phyloP scores from a whole-genome alignment of 2,888 invertebrate species.

The Amblyjoppa fuscipennis region DNA sequence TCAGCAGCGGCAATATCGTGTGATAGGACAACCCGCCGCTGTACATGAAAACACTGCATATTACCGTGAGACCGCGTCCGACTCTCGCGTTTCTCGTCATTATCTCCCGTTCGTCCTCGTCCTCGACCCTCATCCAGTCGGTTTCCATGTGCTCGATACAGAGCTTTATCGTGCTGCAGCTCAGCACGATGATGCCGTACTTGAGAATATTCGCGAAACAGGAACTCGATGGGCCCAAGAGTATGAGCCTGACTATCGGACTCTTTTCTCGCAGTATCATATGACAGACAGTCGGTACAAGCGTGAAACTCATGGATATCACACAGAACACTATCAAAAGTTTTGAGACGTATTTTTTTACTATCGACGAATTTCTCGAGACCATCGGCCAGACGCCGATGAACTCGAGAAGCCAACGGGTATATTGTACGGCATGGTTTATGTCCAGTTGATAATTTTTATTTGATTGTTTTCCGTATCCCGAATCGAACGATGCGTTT shows the following conservation, averaged over 20 bases:
- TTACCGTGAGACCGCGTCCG: slow-evolving; percentile 56
- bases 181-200: slow-evolving; percentile 8
- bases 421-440: slow-evolving; percentile 37
- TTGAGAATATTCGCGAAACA: slow-evolving; percentile 13
- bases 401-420: slow-evolving; percentile 40
- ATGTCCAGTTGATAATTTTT: slow-evolving; percentile 43
- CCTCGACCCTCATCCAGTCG: slow-evolving; percentile 64
- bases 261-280: slow-evolving; percentile 30
- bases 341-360: slow-evolving; percentile 24
- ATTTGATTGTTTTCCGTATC: background rate
- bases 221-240: slow-evolving; percentile 25
- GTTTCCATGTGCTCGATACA: slow-evolving; percentile 63
- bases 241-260: background rate
- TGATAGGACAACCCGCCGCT: slow-evolving; percentile 71
- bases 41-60: slow-evolving; percentile 73
- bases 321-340: slow-evolving; percentile 16
- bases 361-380: slow-evolving; percentile 25
- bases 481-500: background rate
- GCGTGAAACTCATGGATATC: slow-evolving; percentile 14
- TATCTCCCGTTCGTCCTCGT: slow-evolving; percentile 54
- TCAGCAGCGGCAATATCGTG: slow-evolving; percentile 68
- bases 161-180: slow-evolving; percentile 24
- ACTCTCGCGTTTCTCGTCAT: slow-evolving; percentile 54
- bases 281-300: slow-evolving; percentile 30
- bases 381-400: slow-evolving; percentile 58